These are phyloP conservation scores for Strigamia crassipes DNA, from an alignment of 2,888 invertebrate species.

Conservation along the genomic window DNA sequence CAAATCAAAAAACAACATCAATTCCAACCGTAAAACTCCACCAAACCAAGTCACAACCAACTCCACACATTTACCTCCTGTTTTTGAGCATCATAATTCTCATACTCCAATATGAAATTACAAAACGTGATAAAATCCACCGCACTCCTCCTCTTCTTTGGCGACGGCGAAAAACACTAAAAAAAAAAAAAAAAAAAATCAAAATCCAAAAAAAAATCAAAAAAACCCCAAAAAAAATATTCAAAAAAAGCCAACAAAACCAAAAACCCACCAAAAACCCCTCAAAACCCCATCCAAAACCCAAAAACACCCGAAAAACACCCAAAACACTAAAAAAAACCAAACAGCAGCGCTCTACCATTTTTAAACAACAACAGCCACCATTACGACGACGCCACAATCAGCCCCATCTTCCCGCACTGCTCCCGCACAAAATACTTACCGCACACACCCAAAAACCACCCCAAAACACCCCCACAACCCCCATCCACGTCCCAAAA, in stretches of 20 bases:
- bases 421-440: background rate
- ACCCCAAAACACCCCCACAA: background rate
- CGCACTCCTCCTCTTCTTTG: conserved; percentile 58
- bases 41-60: too few relatives aligned
- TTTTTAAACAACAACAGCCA: conserved; percentile 4
- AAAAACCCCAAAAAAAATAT: background rate
- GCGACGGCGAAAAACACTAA: conserved; percentile 43
- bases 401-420: conserved; percentile 2
- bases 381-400: background rate
- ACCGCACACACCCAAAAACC: too few relatives aligned
- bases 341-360: background rate
- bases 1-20: too few relatives aligned
- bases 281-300: background rate
- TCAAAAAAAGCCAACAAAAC: background rate
- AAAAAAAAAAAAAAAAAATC: background rate
- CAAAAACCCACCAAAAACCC: background rate
- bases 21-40: too few relatives aligned
- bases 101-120: conserved; percentile 64
- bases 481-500: background rate
- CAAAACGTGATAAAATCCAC: conserved; percentile 65
- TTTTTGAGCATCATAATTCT: conserved; percentile 60
- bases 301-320: background rate
- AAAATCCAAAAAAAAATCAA: background rate
- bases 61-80: conserved; percentile 61
- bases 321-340: background rate